Conservation (phyloP, 2,113 vertebrate species). For the Rhea americana region DNA sequence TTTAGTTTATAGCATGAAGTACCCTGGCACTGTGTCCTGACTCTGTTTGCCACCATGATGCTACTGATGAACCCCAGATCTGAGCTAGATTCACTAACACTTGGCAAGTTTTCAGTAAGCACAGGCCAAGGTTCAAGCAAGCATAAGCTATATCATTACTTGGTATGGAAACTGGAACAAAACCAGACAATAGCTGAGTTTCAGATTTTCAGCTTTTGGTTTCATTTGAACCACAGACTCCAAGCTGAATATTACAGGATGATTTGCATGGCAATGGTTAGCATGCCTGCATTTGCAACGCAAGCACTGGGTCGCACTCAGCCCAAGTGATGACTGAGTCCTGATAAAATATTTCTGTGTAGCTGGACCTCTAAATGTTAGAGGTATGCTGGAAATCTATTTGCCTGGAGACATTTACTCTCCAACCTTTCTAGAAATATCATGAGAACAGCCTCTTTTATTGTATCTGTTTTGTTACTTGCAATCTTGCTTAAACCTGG, state of each 20-base stretch:
- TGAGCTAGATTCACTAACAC: neutral
- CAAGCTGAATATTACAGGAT: neutral
- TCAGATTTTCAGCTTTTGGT: neutral
- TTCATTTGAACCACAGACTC: neutral
- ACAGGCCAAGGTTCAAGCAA: neutral
- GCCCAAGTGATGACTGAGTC: neutral
- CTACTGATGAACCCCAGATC: neutral
- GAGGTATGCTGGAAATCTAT: neutral
- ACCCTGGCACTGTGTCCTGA: neutral
- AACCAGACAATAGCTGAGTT: neutral
- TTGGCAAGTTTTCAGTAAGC: neutral
- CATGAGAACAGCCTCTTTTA: neutral
- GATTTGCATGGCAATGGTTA: fast-evolving
- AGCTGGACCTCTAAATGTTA: neutral
- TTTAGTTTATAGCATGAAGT: neutral
- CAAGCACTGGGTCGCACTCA: neutral
- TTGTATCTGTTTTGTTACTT: neutral
- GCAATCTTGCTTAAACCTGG: neutral
- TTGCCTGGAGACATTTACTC: neutral
- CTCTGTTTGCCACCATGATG: neutral
- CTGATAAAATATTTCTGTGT: slow-evolving; percentile 15
- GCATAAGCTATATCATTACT: neutral
- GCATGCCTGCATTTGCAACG: neutral
- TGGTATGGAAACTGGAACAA: neutral
- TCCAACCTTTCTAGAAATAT: neutral